Conservation (phyloP, 2,113 vertebrate genomes). For the Engraulis encrasicolus region DNA sequence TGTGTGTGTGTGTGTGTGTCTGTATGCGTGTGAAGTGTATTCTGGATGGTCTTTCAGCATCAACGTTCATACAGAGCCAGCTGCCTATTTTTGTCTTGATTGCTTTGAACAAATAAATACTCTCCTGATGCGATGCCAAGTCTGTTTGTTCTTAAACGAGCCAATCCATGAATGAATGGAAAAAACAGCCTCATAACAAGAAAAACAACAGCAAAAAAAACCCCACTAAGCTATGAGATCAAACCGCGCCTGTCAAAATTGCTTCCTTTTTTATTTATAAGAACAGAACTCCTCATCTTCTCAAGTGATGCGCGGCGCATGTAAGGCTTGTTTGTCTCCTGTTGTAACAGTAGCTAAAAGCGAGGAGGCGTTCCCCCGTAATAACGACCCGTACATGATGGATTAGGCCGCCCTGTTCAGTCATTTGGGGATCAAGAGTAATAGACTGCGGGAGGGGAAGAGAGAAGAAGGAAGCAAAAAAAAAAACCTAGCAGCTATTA, state of each 20-base stretch:
- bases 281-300: neutral
- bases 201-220: neutral
- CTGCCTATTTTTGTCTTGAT: slow-evolving; percentile 43
- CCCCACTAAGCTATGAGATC: neutral
- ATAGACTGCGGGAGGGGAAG: neutral
- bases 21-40: too few relatives aligned
- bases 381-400: slow-evolving; percentile 14
- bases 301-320: neutral
- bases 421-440: neutral
- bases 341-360: neutral
- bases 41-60: too few relatives aligned
- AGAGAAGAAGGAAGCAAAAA: too few relatives aligned
- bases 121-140: slow-evolving; percentile 43
- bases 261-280: neutral
- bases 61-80: slow-evolving; percentile 54
- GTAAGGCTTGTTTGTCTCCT: neutral
- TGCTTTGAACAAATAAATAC: slow-evolving; percentile 35
- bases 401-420: neutral
- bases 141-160: slow-evolving; percentile 43
- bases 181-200: too few relatives aligned
- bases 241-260: neutral
- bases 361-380: neutral
- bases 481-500: neutral
- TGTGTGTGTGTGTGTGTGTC: slow-evolving; percentile 43
- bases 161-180: slow-evolving; percentile 43